phyloP scores from a whole-genome alignment of 2,888 invertebrate genomes.

The Trachelus tabidus region DNA sequence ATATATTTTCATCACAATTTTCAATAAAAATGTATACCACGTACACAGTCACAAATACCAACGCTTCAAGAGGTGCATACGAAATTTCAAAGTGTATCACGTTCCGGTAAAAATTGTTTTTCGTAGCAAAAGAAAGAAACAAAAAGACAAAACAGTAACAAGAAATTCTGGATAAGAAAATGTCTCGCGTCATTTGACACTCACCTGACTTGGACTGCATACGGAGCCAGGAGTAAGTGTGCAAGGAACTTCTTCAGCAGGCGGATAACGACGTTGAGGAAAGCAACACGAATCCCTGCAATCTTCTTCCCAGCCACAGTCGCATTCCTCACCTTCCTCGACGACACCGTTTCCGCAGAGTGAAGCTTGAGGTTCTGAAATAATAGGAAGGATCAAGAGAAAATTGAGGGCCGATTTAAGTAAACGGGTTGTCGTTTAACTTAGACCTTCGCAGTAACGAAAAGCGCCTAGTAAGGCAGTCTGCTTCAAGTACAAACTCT shows the following conservation, averaged over 20 bases:
- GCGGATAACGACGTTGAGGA: slow-evolving; percentile 86
- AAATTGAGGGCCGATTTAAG: not conserved
- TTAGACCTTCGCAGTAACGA: not conserved
- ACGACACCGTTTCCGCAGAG: slow-evolving; percentile 99
- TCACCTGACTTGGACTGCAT: slow-evolving; percentile 86
- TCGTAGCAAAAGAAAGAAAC: not conserved
- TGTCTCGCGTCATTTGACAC: slow-evolving; percentile 22
- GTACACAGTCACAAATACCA: slow-evolving; percentile 8
- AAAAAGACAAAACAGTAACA: not conserved
- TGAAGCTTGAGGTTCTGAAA: slow-evolving; percentile 87
- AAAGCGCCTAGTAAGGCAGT: not conserved
- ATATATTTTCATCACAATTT: slow-evolving; percentile 1
- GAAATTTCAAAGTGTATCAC: not conserved
- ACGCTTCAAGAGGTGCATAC: not conserved
- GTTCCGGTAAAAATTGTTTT: not conserved
- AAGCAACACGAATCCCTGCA: slow-evolving; percentile 94
- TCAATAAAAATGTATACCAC: slow-evolving; percentile 1
- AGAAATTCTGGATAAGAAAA: not conserved
- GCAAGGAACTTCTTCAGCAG: slow-evolving; percentile 84
- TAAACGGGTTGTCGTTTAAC: not conserved
- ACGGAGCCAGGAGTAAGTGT: slow-evolving; percentile 83
- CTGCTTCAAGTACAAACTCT: not conserved
- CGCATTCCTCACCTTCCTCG: slow-evolving; percentile 97
- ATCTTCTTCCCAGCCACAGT: slow-evolving; percentile 98
- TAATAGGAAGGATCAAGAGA: not conserved